Evolutionary conservation across 2,797 vertebrate genomes (phyloP), one percentile per base, ranked within the genome.

Genomic region (Xenops minutus): DNA sequence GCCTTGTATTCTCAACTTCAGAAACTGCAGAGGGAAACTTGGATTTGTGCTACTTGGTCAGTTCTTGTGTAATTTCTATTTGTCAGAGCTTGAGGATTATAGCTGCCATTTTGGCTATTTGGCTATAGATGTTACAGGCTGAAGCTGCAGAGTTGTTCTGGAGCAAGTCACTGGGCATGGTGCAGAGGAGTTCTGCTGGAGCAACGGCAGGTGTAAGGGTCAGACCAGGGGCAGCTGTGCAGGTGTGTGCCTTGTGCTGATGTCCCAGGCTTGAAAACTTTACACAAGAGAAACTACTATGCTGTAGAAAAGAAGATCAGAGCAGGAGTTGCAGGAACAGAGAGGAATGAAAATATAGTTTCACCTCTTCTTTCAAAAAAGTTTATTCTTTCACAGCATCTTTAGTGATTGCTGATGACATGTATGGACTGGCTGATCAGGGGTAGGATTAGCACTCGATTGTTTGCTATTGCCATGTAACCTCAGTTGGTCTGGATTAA

Each of bases 401-500:
- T 62, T 37, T 32, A 48, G 37, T 14, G 16, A 27, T 32, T 52
- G 43, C 36, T 37, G 73, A 18, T 72, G 52, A 48, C 14, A 5
- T 12, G 14, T 26, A 43, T 8, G 21, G 85, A 59, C 26, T 87
- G 49, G 21, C 9, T 52, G 49, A 32, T 75, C 5, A n/a, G 58
- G 61, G n/a, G 37, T 58, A 39, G 58, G 48, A 54, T 89, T 89
- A 75, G 15, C 24, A 18, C 20, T 91, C 0, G 0, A 6, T 85
- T 21, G 18, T 86, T 94, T 86, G 55, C 29, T 90, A 4, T 41
- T 93, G 56, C 30, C 4, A 1, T 64, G 16, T 49, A 49, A 34
- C 29, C 92, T 73, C 14, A 30, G 8, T 30, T 77, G 27, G 12
- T 80, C 36, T 85, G 56, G 39, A 76, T 78, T 94, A 87, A 89